These are phyloP conservation scores for Schizotus pectinicornis DNA, from an alignment of 2,888 invertebrate genomes.

Conservation along the genomic window DNA sequence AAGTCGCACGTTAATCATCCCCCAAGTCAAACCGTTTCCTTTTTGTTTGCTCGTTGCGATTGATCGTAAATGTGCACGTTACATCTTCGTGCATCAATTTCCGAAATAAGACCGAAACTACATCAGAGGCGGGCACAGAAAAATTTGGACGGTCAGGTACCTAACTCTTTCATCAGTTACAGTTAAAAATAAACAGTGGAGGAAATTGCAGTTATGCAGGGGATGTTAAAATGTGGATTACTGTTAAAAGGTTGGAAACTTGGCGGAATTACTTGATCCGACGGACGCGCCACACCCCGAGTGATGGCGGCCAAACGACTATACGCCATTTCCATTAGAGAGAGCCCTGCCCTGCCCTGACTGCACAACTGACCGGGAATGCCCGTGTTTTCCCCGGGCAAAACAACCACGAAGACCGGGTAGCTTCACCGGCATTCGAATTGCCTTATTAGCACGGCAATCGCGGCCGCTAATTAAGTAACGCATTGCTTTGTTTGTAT, in stretches of 20 bases:
- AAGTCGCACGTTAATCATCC: no score
- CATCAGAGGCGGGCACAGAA: no score
- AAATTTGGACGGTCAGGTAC: no score
- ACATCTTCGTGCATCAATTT: no score
- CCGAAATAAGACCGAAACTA: no score
- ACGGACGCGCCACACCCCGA: slow-evolving; percentile 37
- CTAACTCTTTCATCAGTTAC: no score
- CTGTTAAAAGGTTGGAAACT: slow-evolving; percentile 12
- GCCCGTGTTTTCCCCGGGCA: slow-evolving; percentile 38
- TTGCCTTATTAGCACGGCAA: slow-evolving; percentile 37
- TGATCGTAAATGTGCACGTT: no score
- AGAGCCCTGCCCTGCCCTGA: slow-evolving; percentile 29
- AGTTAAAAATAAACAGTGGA: no score
- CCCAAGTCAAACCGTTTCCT: no score
- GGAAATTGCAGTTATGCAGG: no score
- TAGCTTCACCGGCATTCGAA: slow-evolving; percentile 33
- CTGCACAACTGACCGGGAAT: slow-evolving; percentile 36
- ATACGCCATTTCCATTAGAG: slow-evolving; percentile 38
- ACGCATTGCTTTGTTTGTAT: slow-evolving; percentile 25
- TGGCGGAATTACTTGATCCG: slow-evolving; percentile 26
- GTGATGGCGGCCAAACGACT: slow-evolving; percentile 37
- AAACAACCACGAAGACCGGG: slow-evolving; percentile 16
- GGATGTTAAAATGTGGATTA: slow-evolving; percentile 9
- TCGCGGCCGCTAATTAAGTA: slow-evolving; percentile 34
- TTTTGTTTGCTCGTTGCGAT: no score